A percentile compares a stretch with the other conserved stretches of the same genome.
These are phyloP conservation scores for Laticauda laticaudata DNA, from an alignment of 2,113 vertebrate genomes.

Conservation along the genomic window DNA sequence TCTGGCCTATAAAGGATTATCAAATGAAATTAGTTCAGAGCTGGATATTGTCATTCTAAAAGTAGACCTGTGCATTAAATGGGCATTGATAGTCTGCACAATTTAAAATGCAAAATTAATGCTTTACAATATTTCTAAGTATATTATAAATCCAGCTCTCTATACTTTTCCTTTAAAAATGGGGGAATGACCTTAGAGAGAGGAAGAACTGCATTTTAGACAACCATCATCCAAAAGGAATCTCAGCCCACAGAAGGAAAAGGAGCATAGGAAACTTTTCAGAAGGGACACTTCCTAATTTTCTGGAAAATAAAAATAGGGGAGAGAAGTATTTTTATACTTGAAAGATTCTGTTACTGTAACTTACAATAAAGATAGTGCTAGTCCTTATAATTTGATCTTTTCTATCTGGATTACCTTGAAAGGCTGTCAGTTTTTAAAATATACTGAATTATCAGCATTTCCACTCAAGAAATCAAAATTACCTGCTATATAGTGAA, in stretches of 20 bases:
- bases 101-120: background rate
- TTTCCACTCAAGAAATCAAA: background rate
- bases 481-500: background rate
- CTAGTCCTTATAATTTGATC: background rate
- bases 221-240: background rate
- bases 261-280: background rate
- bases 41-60: background rate
- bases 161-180: background rate
- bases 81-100: background rate
- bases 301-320: background rate
- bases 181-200: background rate
- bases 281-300: background rate
- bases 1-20: background rate
- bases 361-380: background rate
- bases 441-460: background rate
- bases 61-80: background rate
- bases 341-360: background rate
- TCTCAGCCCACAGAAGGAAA: background rate
- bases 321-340: background rate
- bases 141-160: background rate
- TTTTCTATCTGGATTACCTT: background rate
- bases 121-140: background rate
- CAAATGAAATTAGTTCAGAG: background rate
- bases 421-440: background rate
- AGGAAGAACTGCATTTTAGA: background rate